Evolutionary conservation across 2,797 vertebrate species (phyloP).

Genomic region (Erpetoichthys calabaricus): DNA sequence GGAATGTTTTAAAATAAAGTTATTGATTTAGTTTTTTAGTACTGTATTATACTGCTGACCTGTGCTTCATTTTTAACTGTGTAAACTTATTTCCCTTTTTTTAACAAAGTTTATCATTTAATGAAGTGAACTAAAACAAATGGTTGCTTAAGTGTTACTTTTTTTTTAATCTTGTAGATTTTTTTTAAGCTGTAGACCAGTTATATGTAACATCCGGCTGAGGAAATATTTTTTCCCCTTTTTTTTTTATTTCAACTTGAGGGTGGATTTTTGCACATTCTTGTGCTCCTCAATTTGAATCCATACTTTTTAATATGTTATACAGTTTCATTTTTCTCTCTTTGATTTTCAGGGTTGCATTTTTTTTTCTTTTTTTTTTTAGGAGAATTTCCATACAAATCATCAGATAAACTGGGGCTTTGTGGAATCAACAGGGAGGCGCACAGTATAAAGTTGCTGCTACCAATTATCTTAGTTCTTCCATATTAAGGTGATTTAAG

Average conservation of each 20-base stretch:
- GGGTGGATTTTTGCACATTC: slow-evolving; percentile 58
- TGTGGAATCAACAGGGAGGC: slow-evolving; percentile 97
- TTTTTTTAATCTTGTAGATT: slow-evolving; percentile 46
- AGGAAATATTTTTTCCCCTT: slow-evolving; percentile 40
- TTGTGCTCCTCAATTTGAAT: slow-evolving; percentile 57
- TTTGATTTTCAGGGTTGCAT: slow-evolving; percentile 34
- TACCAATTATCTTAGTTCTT: slow-evolving; percentile 75
- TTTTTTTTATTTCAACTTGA: slow-evolving; percentile 19
- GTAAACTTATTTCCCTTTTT: slow-evolving; percentile 74
- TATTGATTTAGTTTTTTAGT: slow-evolving; percentile 97
- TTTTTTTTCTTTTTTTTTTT: slow-evolving; percentile 35
- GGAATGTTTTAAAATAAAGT: slow-evolving; percentile 63
- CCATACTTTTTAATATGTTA: slow-evolving; percentile 35
- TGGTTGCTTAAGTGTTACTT: slow-evolving; percentile 64
- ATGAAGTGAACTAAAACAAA: slow-evolving; percentile 60
- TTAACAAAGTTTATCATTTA: slow-evolving; percentile 72
- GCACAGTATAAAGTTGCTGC: slow-evolving; percentile 99
- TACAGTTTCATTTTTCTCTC: slow-evolving; percentile 42
- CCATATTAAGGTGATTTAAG: slow-evolving; percentile 46
- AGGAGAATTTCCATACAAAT: slow-evolving; percentile 43
- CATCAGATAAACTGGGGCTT: slow-evolving; percentile 57
- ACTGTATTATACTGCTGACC: slow-evolving; percentile 94
- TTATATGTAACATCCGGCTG: slow-evolving; percentile 69
- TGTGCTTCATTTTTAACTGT: slow-evolving; percentile 92
- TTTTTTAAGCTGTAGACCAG: slow-evolving; percentile 77